These are phyloP conservation scores for Luscinia megarhynchos DNA, from an alignment of 2,797 vertebrate genomes.

Conservation along the genomic window DNA sequence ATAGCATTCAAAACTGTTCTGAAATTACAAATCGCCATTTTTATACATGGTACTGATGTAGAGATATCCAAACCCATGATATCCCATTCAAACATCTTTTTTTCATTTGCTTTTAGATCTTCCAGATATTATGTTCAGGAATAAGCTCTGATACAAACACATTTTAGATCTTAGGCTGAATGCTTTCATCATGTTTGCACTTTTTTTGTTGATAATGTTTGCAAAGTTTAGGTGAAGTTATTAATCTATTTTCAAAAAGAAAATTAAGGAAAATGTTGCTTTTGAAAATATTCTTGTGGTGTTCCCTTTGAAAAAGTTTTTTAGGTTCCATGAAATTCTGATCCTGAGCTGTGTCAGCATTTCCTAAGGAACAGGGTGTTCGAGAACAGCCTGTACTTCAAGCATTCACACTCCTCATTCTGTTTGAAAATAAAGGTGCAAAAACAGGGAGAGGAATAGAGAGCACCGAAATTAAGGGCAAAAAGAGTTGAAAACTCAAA, in stretches of 20 bases:
- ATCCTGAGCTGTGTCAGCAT: not conserved
- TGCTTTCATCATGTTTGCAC: not conserved
- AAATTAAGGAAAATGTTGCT: not conserved
- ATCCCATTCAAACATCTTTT: not conserved
- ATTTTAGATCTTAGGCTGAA: not conserved
- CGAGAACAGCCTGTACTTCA: not conserved
- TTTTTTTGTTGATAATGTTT: not conserved
- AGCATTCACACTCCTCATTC: not conserved
- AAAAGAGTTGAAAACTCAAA: not conserved
- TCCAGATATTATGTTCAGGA: not conserved
- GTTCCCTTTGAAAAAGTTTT: not conserved
- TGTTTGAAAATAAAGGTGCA: not conserved
- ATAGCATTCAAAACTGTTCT: not conserved
- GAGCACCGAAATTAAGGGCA: not conserved
- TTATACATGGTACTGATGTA: not conserved
- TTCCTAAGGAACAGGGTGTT: not conserved
- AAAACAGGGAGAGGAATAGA: not conserved
- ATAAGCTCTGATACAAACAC: not conserved
- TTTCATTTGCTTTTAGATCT: not conserved
- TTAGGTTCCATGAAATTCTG: not conserved
- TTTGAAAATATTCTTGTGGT: not conserved
- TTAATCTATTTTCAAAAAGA: not conserved
- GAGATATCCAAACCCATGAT: not conserved
- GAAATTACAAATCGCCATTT: not conserved
- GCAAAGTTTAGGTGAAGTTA: not conserved